phyloP scores from a whole-genome alignment of 2,888 invertebrate genomes.

The Cacoxenus indagator region DNA sequence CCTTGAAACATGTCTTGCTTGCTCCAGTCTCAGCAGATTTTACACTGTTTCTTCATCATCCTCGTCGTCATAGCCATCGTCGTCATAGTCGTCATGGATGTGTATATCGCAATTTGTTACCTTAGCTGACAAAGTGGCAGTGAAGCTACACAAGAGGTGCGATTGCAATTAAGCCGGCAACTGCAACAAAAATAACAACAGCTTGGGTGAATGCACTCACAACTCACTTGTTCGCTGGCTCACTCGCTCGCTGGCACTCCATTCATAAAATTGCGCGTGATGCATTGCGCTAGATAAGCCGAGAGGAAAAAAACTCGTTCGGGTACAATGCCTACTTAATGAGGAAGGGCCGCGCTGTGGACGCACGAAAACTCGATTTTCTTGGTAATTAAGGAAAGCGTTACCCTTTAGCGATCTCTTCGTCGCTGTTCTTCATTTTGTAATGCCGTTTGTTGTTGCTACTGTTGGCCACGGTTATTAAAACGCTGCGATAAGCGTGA shows the following conservation, averaged over 20 bases:
- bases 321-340: background rate
- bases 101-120: conserved; percentile 64
- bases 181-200: background rate
- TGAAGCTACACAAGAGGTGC: conserved; percentile 51
- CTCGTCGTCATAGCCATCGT: background rate
- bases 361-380: conserved; percentile 56
- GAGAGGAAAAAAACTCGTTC: conserved; percentile 18
- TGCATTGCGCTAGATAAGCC: conserved; percentile 57
- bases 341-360: background rate
- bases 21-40: conserved; percentile 17
- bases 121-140: conserved; percentile 63
- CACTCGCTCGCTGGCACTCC: conserved; percentile 57
- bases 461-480: conserved; percentile 61
- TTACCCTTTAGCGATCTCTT: conserved; percentile 5
- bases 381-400: conserved; percentile 63
- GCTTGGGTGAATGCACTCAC: conserved; percentile 40
- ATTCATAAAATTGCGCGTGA: conserved; percentile 63
- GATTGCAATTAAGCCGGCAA: conserved; percentile 58
- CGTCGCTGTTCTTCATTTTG: conserved; percentile 2
- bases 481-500: conserved; percentile 59
- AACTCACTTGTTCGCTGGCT: conserved; percentile 36
- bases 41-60: background rate
- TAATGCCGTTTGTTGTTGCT: conserved; percentile 34
- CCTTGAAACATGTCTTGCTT: conserved; percentile 29
- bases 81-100: conserved; percentile 31